These are phyloP conservation scores for Melanaphis sacchari DNA, from an alignment of 1,140 invertebrate genomes.

Conservation along the genomic window DNA sequence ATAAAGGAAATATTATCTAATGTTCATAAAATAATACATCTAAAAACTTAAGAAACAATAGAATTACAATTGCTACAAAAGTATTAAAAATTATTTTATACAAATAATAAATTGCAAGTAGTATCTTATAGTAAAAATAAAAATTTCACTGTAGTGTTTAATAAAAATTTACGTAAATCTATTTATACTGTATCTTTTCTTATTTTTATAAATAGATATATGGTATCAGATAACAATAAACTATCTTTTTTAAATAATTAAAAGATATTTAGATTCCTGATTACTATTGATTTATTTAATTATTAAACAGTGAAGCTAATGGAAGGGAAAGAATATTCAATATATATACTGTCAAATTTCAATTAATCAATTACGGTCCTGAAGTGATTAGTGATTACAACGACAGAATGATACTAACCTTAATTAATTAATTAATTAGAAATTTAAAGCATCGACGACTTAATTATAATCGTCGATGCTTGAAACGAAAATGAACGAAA, in stretches of 20 bases:
- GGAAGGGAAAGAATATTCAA: neutral
- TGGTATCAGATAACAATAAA: neutral
- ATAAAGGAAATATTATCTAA: neutral
- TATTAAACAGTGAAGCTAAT: neutral
- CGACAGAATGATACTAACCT: neutral
- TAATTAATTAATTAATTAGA: slow-evolving; percentile 1
- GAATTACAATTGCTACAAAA: neutral
- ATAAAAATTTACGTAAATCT: neutral
- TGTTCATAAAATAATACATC: neutral
- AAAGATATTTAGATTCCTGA: neutral
- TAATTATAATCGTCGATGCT: too few relatives aligned
- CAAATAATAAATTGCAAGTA: neutral
- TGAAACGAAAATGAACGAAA: too few relatives aligned
- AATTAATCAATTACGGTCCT: neutral
- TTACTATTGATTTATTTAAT: neutral
- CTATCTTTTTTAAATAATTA: neutral
- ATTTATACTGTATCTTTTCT: neutral
- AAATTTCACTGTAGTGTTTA: neutral
- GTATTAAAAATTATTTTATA: neutral
- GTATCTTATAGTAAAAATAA: neutral
- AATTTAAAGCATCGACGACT: neutral
- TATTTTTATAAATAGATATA: neutral
- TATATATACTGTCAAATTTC: neutral
- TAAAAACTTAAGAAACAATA: neutral
- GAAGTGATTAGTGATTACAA: neutral